phyloP scores from a whole-genome alignment of 2,113 vertebrate genomes.

The Gavia stellata region DNA sequence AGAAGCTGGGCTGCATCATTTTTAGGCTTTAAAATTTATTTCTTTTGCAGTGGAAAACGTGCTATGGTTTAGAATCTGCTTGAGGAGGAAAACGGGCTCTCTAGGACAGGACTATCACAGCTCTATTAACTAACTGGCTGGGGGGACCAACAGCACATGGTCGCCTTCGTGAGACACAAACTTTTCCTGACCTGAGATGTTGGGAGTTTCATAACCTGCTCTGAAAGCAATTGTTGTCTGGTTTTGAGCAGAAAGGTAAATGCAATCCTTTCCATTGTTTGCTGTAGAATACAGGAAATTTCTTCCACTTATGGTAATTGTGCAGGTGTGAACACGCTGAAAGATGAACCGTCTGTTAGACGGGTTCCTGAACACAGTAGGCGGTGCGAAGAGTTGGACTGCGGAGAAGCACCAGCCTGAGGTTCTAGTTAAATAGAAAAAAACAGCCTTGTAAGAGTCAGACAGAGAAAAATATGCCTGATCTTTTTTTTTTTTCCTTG shows the following conservation, averaged over 20 bases:
- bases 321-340: slow-evolving; percentile 26
- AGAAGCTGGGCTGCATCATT: neutral
- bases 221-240: neutral
- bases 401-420: neutral
- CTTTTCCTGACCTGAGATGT: neutral
- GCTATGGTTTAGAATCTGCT: neutral
- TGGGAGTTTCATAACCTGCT: neutral
- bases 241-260: neutral
- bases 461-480: neutral
- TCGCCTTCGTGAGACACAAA: neutral
- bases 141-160: neutral
- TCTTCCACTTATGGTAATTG: slow-evolving; percentile 5
- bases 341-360: neutral
- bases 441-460: neutral
- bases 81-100: neutral
- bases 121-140: neutral
- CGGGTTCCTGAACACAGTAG: neutral
- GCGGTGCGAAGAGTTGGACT: neutral
- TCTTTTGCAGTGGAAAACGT: neutral
- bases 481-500: neutral
- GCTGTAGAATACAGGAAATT: slow-evolving; percentile 1
- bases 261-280: neutral
- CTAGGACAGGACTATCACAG: neutral
- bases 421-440: neutral
- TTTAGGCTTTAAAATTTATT: neutral